Evolutionary conservation across 2,113 vertebrate species (phyloP), one percentile per base, ranked within the genome.

Genomic region (Plotosus lineatus): DNA sequence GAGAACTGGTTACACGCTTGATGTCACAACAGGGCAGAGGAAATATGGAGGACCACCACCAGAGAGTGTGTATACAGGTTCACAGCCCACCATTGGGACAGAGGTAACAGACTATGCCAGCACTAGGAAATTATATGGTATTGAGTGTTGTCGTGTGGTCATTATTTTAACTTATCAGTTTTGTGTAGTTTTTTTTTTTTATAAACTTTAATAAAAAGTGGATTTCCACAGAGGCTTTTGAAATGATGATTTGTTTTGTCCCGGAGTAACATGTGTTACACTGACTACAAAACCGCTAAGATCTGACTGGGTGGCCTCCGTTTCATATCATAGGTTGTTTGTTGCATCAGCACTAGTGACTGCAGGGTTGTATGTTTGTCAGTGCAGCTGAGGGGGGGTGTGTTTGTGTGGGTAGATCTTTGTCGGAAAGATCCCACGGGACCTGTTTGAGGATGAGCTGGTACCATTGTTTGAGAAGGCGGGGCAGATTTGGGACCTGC

Each of bases 401-500:
- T 72, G n/a, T 77, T 14, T 81, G 26, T 12, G 72, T 83, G 84
- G 90, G 53, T 51, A 99, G 98, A 97, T 99, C 86, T 99, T 99
- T 89, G 96, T 99, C 14, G 98, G 98, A 58, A 99, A 99, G 90
- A 99, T 99, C 88, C 97, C 98, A 10, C 94, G 97, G 78, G 97
- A 99, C 89, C 86, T 99, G 84, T 99, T 99, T 89, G 98, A 99
- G 89, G 97, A 99, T 80, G 97, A 98, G 82, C 94, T 99, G 89
- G 97, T 99, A 85, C 97, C 98, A 33, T 92, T 98, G 85, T 99
- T 99, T 94, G 97, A 99, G 90, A 97, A 97, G 90, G 98, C 97
- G 1, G 98, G 98, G 46, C 92, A 95, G 50, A 98, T 99, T 89
- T 99, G 98, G 98, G 97, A 99, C 92, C 94, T 99, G 14, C 91